Evolutionary conservation across 2,888 invertebrate species (phyloP).

Genomic region (Platynereis dumerilii): DNA sequence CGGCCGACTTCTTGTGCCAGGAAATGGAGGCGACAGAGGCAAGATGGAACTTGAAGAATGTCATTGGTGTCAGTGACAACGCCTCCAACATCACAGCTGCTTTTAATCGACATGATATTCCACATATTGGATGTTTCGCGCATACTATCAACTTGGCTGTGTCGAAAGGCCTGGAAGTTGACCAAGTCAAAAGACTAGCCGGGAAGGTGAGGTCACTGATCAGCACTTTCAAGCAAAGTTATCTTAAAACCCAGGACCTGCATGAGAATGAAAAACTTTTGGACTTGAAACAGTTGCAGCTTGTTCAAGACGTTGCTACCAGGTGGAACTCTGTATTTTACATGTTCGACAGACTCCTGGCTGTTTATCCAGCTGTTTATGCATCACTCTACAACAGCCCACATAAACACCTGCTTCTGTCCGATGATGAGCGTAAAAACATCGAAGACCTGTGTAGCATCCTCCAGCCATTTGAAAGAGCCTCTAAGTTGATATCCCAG

Average conservation of each 20-base stretch:
- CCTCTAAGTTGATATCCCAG: too few species aligned
- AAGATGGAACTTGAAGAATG: too few species aligned
- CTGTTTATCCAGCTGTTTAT: constrained; percentile 3
- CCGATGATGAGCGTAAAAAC: too few species aligned
- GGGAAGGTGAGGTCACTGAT: constrained; percentile 5
- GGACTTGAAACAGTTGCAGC: not conserved
- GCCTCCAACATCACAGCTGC: not conserved
- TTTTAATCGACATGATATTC: not conserved
- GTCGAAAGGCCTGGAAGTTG: not conserved
- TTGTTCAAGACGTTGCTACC: constrained; percentile 4
- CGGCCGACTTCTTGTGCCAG: too few species aligned
- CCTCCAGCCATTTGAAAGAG: too few species aligned
- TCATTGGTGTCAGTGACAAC: too few species aligned
- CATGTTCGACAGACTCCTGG: constrained; percentile 1
- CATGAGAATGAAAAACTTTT: not conserved
- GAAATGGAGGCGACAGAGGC: too few species aligned
- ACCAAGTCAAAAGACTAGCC: not conserved
- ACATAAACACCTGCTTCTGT: not conserved
- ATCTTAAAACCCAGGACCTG: not conserved
- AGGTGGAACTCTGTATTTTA: not conserved
- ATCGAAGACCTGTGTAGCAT: too few species aligned
- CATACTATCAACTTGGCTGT: constrained; percentile 5
- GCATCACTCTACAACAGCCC: not conserved
- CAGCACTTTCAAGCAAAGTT: constrained; percentile 3
- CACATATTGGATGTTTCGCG: not conserved